Conservation (phyloP, 2,113 vertebrate species). For the Chaetops frenatus region DNA sequence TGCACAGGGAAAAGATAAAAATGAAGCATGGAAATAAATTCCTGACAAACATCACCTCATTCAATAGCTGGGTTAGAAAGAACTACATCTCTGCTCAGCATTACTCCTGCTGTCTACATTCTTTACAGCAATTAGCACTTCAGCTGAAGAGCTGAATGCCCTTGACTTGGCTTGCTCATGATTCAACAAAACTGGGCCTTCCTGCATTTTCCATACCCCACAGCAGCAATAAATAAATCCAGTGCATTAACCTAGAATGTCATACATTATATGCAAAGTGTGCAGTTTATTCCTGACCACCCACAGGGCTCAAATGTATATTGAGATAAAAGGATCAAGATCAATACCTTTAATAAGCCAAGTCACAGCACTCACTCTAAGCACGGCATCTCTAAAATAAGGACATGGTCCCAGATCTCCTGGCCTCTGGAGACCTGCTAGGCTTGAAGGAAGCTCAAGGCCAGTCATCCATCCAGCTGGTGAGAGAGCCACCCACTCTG, state of each 20-base stretch:
- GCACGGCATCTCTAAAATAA: neutral
- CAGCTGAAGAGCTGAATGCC: neutral
- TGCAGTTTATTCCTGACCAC: neutral
- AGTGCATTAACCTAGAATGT: neutral
- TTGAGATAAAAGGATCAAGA: neutral
- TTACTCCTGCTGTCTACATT: neutral
- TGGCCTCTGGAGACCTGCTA: neutral
- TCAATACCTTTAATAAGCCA: neutral
- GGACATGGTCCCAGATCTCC: neutral
- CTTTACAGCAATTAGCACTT: neutral
- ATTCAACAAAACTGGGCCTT: neutral
- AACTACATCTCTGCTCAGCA: neutral
- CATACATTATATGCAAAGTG: neutral
- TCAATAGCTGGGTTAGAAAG: neutral
- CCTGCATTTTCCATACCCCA: neutral
- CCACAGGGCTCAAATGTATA: neutral
- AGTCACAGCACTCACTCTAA: neutral
- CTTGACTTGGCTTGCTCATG: neutral
- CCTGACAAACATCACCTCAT: neutral
- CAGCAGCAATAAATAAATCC: neutral
- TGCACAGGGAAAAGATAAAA: neutral
- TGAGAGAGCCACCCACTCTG: neutral
- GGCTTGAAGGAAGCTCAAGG: neutral
- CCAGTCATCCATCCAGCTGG: neutral
- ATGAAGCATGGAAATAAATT: neutral